Percentiles rank a stretch among this genome's conserved stretches.
These are phyloP conservation scores for Mustela nigripes DNA, from an alignment of 2,113 vertebrate genomes.

Conservation along the genomic window DNA sequence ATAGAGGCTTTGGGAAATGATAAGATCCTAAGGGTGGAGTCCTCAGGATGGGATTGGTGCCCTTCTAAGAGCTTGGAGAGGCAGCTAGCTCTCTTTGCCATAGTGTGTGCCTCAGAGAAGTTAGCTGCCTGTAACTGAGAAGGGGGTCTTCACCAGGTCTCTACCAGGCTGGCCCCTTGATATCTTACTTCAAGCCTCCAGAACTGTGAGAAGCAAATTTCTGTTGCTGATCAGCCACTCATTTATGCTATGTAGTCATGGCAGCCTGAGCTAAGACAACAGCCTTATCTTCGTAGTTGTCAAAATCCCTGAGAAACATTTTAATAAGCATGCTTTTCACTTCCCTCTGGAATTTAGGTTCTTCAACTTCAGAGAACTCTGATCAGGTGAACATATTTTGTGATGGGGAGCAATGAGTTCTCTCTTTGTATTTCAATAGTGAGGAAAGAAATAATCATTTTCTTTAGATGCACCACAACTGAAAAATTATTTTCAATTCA, in stretches of 20 bases:
- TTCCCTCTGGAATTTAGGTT: background rate
- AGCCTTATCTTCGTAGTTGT: background rate
- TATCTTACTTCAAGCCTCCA: background rate
- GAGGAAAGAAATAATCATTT: background rate
- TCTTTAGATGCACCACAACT: background rate
- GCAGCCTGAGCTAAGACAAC: background rate
- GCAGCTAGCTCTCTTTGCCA: background rate
- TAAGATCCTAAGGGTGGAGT: no score
- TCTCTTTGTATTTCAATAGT: background rate
- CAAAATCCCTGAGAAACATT: background rate
- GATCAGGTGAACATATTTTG: background rate
- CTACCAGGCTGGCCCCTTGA: no score
- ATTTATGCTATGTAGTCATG: background rate
- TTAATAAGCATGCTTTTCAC: background rate
- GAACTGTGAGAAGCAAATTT: background rate
- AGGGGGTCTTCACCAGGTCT: background rate
- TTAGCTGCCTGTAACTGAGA: background rate
- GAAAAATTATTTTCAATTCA: background rate
- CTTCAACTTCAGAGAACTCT: background rate
- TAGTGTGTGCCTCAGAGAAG: fast-evolving
- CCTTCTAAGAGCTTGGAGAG: background rate
- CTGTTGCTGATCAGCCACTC: background rate
- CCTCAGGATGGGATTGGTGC: background rate
- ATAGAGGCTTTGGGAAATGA: background rate
- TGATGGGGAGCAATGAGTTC: background rate